Percentiles rank a stretch among this genome's conserved stretches.
These are phyloP conservation scores for Onychostruthus taczanowskii DNA, from an alignment of 2,113 vertebrate genomes.

Conservation along the genomic window DNA sequence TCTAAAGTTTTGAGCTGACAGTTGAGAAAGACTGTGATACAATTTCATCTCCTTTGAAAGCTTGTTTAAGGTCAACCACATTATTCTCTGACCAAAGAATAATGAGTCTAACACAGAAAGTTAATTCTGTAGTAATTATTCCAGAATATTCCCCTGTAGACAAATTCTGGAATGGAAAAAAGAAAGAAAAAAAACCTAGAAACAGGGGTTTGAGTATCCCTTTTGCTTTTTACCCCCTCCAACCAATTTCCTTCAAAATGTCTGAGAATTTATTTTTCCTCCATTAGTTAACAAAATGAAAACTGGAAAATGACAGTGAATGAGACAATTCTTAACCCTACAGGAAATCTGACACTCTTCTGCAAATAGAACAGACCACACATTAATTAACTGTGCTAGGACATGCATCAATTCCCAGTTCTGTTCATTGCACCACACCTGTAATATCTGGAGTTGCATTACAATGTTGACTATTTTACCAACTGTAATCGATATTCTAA, in stretches of 20 bases:
- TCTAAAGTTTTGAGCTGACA: background rate
- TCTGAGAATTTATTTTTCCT: background rate
- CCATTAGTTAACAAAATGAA: background rate
- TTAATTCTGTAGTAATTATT: background rate
- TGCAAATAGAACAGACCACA: background rate
- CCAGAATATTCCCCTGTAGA: background rate
- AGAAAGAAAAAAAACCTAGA: background rate
- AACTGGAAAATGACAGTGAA: background rate
- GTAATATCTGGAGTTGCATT: background rate
- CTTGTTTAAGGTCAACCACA: background rate
- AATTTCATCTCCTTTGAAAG: background rate
- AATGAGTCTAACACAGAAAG: background rate
- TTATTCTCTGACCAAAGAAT: background rate
- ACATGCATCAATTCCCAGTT: background rate
- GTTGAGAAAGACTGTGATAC: background rate
- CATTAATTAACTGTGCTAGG: background rate
- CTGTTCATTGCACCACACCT: background rate
- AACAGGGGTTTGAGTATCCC: background rate
- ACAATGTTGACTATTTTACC: background rate
- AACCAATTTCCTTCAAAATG: background rate
- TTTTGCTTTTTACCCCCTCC: background rate
- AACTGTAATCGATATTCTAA: background rate
- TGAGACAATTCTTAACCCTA: background rate
- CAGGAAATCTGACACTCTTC: background rate
- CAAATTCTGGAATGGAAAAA: background rate